Percentiles rank a stretch among this genome's conserved stretches.
Conservation (phyloP, 2,797 vertebrate genomes). For the Platalea minor region DNA sequence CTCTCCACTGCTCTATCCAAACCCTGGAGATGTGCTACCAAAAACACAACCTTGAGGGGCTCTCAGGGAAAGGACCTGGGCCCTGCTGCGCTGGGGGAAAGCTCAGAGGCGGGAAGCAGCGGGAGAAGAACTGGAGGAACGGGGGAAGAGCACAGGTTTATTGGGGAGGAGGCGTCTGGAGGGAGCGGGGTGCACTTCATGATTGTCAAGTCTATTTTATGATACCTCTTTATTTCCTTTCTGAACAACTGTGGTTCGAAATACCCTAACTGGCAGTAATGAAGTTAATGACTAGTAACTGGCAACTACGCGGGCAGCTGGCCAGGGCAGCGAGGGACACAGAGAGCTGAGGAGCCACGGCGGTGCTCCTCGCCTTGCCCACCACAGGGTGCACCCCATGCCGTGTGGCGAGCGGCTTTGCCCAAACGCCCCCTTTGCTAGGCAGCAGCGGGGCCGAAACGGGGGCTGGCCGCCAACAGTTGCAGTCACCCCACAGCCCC, state of each 20-base stretch:
- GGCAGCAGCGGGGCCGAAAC: neutral
- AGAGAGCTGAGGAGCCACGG: accelerated
- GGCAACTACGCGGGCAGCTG: neutral
- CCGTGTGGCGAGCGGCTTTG: neutral
- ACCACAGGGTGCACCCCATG: neutral
- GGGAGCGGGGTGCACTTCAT: neutral
- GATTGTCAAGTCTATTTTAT: neutral
- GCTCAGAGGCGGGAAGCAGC: accelerated
- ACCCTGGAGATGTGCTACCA: neutral
- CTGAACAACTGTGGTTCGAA: neutral
- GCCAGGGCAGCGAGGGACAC: neutral
- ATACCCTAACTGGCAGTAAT: neutral
- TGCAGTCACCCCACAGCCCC: neutral
- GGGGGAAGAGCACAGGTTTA: neutral
- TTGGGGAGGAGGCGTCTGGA: neutral
- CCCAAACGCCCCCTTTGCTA: accelerated
- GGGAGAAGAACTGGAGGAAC: accelerated
- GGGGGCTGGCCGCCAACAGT: neutral
- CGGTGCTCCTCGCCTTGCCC: neutral
- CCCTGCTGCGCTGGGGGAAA: neutral
- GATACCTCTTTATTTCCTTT: neutral
- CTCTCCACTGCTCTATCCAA: neutral
- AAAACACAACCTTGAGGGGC: neutral
- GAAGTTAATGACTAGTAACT: neutral
- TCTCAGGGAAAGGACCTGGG: neutral